Evolutionary conservation across 2,113 vertebrate species (phyloP), one percentile per base, ranked within the genome.

Genomic region (Petrocephalus zakoni): DNA sequence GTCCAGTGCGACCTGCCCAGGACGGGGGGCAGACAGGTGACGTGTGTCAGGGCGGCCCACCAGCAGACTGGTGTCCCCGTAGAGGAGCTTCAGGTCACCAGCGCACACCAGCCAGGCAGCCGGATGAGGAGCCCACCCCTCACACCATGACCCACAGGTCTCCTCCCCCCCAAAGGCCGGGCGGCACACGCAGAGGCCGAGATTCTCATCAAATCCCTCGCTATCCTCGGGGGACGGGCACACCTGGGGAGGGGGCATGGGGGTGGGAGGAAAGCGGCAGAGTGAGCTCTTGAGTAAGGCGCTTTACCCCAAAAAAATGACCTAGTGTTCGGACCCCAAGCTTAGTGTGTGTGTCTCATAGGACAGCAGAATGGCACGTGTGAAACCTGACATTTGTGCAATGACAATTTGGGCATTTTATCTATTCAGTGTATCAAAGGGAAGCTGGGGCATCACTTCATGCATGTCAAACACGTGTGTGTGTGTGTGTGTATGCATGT

Each of bases 151-250:
- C 4, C 94, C 88, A 47, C 97, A 97, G 51, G 53, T 11, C 0
- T 92, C 51, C 75, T 87, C 88, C 95, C 93, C 75, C 94, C 92
- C 61, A 29, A 68, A 29, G 25, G 25, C 61, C 10, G 25, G n/a
- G 61, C 53, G 94, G 89, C 98, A 99, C 61, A 96, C 53, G 89
- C 97, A 99, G 89, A 99, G 94, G 0, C 98, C 97, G 0, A 99
- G 94, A 34, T 92, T 89, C 64, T 91, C 93, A 85, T 98, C 96
- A 1, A 96, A 97, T 46, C 96, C 97, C 15, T 2, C 90, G 72
- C 95, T 97, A 51, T 97, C 94, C 29, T 89, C 90, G 19, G 96
- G 94, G 8, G 47, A 87, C 5, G 89, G 87, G 89, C 98, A 99
- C 19, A 97, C 97, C 97, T 99, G 92, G 3, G 53, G 34, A 51